Conservation (phyloP, 2,797 vertebrate genomes). For the Mus spretus region DNA sequence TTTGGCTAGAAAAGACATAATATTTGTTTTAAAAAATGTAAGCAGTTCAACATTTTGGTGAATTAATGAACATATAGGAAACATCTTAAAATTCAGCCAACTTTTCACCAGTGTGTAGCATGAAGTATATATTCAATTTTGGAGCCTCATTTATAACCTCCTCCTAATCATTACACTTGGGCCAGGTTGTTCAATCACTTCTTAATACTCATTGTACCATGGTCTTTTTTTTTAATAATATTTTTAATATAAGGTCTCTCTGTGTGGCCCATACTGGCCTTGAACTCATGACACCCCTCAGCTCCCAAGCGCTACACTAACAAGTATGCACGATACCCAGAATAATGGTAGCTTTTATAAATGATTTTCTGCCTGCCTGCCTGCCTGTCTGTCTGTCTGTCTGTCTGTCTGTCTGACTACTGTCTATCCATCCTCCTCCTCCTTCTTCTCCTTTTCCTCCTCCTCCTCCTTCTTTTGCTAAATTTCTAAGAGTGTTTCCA, state of each 20-base stretch:
- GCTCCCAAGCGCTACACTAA: not conserved
- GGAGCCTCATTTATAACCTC: slow-evolving; percentile 85
- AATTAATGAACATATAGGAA: slow-evolving; percentile 81
- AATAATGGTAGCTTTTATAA: not conserved
- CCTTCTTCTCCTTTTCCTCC: not conserved
- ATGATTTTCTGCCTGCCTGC: not conserved
- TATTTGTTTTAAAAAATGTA: slow-evolving; percentile 54
- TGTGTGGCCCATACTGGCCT: not conserved
- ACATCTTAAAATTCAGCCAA: slow-evolving; percentile 63
- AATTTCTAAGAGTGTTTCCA: slow-evolving; percentile 65
- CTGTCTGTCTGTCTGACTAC: not conserved
- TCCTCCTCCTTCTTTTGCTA: not conserved
- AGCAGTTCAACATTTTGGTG: slow-evolving; percentile 50
- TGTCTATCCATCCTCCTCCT: not conserved
- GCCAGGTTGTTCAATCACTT: slow-evolving; percentile 86
- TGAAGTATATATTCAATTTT: slow-evolving; percentile 76
- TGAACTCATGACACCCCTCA: not conserved
- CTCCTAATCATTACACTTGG: slow-evolving; percentile 65
- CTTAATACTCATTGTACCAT: slow-evolving; percentile 86
- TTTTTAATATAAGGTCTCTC: not conserved
- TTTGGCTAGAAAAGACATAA: slow-evolving; percentile 49
- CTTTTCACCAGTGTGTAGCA: not conserved
- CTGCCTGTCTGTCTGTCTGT: not conserved
- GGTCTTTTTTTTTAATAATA: slow-evolving; percentile 81
- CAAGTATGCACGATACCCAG: not conserved